Evolutionary conservation across 2,113 vertebrate genomes (phyloP).

Genomic region (Myotis brandtii): DNA sequence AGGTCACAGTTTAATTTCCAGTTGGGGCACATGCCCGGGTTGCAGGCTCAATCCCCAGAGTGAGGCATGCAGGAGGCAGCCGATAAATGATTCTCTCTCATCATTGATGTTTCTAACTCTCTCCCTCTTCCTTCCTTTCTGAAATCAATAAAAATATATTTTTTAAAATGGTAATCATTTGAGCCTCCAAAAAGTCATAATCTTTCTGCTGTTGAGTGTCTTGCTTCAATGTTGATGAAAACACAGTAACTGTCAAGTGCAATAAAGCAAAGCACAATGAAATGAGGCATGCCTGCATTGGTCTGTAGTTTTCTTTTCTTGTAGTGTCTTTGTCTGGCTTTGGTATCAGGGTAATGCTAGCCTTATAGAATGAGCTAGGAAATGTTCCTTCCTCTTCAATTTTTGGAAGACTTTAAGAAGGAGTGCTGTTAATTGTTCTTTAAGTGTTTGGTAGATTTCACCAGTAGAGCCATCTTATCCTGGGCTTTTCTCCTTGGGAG

Average conservation of each 20-base stretch:
- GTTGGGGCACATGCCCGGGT: too few species aligned
- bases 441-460: not conserved
- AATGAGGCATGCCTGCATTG: not conserved
- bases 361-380: not conserved
- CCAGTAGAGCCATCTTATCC: not conserved
- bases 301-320: conserved; percentile 6
- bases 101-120: too few species aligned
- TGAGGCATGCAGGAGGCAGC: too few species aligned
- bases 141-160: too few species aligned
- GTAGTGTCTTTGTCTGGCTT: not conserved
- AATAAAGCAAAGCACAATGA: not conserved
- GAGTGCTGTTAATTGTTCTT: not conserved
- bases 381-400: not conserved
- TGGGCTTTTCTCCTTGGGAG: not conserved
- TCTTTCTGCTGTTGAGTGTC: not conserved
- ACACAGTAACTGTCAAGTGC: not conserved
- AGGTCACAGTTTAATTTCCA: too few species aligned
- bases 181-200: not conserved
- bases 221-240: not conserved
- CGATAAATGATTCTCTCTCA: too few species aligned
- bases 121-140: too few species aligned
- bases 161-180: not conserved
- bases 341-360: not conserved
- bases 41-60: too few species aligned
- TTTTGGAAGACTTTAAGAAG: not conserved